Evolutionary conservation across 2,888 invertebrate genomes (phyloP), one percentile per base, ranked within the genome.

Genomic region (Drepana falcataria): DNA sequence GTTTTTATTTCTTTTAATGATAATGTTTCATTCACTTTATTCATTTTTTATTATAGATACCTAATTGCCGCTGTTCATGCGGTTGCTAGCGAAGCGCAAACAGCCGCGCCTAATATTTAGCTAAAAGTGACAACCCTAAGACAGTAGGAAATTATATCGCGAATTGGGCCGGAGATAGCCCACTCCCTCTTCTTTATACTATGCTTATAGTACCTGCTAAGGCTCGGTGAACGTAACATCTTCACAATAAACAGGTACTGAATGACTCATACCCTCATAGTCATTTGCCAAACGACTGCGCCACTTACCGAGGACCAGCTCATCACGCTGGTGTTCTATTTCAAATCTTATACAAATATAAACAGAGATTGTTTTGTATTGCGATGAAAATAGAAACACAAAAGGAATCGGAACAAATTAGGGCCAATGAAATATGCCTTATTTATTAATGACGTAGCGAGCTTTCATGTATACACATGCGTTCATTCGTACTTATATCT

Each of bases 371-470:
- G 51, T 7, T 51, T 51, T 40, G 34, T 9, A 9, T 44, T 9
- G 9, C 9, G 7, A 2, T 41, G 34, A 34, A 53, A 58, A 54
- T 59, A 66, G 58, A 63, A 58, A 40, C 51, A 40, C 47, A 59
- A 40, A 9, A 34, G 21, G 49, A 57, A 57, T 61, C 60, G 44
- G 37, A 47, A 41, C 47, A 35, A 64, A 69, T 68, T 65, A 65
- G 64, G 60, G 62, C 59, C 65, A 59, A 51, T 51, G 6, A 51
- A 40, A 51, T 49, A 49, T 49, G 40, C 51, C 41, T 40, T 51
- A 51, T 51, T 65, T 68, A 68, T 62, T 54, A 53, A 53, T 54
- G 65, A 49, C 47, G 63, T 63, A 59, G 57, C 60, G 53, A 55
- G 57, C 51, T 61, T 61, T 57, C 56, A 56, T 54, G 55, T 61